phyloP scores from a whole-genome alignment of 2,113 vertebrate genomes.

The Myotis brandtii region DNA sequence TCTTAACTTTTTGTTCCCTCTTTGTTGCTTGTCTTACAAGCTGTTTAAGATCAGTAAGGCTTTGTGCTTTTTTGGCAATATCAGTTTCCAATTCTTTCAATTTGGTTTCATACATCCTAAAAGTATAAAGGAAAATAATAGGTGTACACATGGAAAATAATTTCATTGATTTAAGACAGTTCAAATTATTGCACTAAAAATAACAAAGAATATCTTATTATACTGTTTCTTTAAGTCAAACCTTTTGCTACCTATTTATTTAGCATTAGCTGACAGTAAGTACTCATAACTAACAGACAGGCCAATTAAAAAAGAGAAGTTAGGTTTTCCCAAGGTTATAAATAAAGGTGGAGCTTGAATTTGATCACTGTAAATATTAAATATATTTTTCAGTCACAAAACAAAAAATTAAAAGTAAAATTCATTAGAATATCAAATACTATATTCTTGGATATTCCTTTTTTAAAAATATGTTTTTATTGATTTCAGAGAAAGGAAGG shows the following conservation, averaged over 20 bases:
- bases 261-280: not conserved
- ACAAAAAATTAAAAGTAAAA: not conserved
- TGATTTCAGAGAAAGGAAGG: no score
- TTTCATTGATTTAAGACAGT: conserved; percentile 39
- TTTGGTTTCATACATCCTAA: conserved; percentile 94
- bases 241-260: conserved; percentile 3
- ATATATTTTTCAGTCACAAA: not conserved
- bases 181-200: conserved; percentile 25
- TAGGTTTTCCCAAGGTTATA: not conserved
- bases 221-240: not conserved
- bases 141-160: not conserved
- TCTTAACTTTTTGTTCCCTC: conserved; percentile 86
- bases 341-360: not conserved
- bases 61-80: conserved; percentile 89
- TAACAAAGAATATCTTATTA: not conserved
- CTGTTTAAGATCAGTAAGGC: conserved; percentile 88
- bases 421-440: conserved; percentile 27
- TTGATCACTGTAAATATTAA: not conserved
- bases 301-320: not conserved
- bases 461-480: no score
- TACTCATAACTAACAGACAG: not conserved
- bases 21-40: conserved; percentile 88
- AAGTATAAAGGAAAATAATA: conserved; percentile 36
- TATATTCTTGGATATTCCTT: not conserved
- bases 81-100: conserved; percentile 93